phyloP scores from a whole-genome alignment of 2,797 vertebrate species.

The Poeciliopsis turneri region DNA sequence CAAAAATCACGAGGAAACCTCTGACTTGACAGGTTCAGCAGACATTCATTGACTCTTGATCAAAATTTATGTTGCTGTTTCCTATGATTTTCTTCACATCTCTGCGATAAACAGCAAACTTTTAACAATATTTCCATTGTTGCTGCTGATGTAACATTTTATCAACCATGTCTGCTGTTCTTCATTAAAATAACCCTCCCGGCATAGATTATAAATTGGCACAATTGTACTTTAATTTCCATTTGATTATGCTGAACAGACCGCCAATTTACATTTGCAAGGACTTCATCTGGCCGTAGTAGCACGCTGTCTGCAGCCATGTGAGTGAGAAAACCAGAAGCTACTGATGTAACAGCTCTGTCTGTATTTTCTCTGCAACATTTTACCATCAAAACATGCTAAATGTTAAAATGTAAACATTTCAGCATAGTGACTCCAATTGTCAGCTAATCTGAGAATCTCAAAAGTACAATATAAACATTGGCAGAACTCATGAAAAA shows the following conservation, averaged over 20 bases:
- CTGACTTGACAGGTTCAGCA: no score
- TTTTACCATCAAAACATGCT: neutral
- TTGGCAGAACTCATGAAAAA: neutral
- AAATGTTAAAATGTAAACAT: neutral
- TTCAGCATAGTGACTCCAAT: neutral
- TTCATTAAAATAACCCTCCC: conserved; percentile 76
- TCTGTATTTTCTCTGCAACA: neutral
- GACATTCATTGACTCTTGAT: neutral
- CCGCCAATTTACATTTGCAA: conserved; percentile 83
- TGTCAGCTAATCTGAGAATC: neutral
- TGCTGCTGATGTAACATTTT: conserved; percentile 74
- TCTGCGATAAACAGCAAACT: neutral
- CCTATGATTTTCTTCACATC: neutral
- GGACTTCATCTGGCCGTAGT: conserved; percentile 65
- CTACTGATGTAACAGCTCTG: conserved; percentile 12
- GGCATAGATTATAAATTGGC: conserved; percentile 80
- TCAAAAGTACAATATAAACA: neutral
- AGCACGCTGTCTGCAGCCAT: conserved; percentile 32
- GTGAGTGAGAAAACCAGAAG: conserved; percentile 10
- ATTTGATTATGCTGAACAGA: conserved; percentile 82
- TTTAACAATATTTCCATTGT: conserved; percentile 47
- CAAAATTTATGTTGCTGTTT: neutral
- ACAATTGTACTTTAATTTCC: conserved; percentile 82
- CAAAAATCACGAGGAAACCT: no score
- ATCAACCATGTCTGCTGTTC: conserved; percentile 65